Evolutionary conservation across 2,113 vertebrate genomes (phyloP).

Genomic region (Hepsetus odoe): DNA sequence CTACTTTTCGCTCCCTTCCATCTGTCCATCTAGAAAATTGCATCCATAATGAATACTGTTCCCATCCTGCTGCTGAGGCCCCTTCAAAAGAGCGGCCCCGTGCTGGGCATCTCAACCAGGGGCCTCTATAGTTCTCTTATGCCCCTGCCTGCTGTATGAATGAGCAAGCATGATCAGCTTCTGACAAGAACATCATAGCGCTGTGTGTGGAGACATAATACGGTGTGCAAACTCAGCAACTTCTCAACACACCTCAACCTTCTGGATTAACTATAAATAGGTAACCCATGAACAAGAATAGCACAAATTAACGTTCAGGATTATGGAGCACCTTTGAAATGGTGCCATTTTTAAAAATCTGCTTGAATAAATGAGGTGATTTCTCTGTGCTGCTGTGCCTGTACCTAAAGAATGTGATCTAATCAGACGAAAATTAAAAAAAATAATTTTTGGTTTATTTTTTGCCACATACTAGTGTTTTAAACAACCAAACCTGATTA

Average conservation of each 20-base stretch:
- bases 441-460: no score
- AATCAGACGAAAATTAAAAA: no score
- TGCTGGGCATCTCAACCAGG: conserved; percentile 63
- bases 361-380: no score
- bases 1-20: conserved; percentile 64
- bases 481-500: no score
- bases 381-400: no score
- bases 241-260: conserved; percentile 2
- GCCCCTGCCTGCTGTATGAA: conserved; percentile 50
- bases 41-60: conserved; percentile 57
- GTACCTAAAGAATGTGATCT: no score
- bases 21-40: conserved; percentile 69
- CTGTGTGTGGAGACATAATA: conserved; percentile 44
- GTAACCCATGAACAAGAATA: neutral
- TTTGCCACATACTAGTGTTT: no score
- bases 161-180: conserved; percentile 31
- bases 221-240: conserved; percentile 36
- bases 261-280: neutral
- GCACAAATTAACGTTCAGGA: neutral
- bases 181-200: conserved; percentile 53
- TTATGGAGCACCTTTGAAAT: neutral
- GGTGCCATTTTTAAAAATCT: no score
- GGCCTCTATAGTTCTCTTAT: conserved; percentile 52
- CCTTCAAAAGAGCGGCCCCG: conserved; percentile 44
- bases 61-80: conserved; percentile 61